These are phyloP conservation scores for Eumeta japonica DNA, from an alignment of 1,140 invertebrate species.

Conservation along the genomic window DNA sequence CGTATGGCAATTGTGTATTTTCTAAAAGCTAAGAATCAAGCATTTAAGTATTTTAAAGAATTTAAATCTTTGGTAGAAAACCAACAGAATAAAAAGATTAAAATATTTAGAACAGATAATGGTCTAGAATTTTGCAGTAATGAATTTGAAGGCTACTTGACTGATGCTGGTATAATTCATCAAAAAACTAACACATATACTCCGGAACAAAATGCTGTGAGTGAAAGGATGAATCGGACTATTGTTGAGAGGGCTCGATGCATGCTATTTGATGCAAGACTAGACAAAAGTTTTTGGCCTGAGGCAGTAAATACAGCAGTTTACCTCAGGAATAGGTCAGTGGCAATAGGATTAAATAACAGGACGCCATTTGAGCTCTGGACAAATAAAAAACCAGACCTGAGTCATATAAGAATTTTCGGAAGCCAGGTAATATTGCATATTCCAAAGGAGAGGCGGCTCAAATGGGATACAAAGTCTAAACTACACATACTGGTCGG, in stretches of 20 bases:
- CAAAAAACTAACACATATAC: no score
- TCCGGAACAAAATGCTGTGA: background rate
- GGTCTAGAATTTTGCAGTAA: no score
- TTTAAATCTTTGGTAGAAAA: slow-evolving; percentile 24
- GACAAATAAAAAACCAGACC: background rate
- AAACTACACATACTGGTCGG: no score
- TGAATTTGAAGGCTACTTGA: no score
- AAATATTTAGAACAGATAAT: no score
- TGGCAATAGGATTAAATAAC: background rate
- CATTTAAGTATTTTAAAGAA: no score
- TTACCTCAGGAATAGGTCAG: background rate
- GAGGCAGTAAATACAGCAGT: no score
- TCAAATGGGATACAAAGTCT: no score
- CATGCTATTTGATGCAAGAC: no score
- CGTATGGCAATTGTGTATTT: slow-evolving; percentile 21
- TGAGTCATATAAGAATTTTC: slow-evolving; percentile 1
- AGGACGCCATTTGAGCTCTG: background rate
- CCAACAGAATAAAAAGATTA: no score
- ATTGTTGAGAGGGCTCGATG: slow-evolving; percentile 1
- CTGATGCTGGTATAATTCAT: no score
- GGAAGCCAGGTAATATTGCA: slow-evolving; percentile 17
- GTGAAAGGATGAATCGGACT: background rate
- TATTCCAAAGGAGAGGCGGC: slow-evolving; percentile 30
- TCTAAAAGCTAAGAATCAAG: slow-evolving; percentile 17
- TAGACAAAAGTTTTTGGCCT: background rate